phyloP scores from a whole-genome alignment of 2,888 invertebrate genomes.

The Parelbella ahira region DNA sequence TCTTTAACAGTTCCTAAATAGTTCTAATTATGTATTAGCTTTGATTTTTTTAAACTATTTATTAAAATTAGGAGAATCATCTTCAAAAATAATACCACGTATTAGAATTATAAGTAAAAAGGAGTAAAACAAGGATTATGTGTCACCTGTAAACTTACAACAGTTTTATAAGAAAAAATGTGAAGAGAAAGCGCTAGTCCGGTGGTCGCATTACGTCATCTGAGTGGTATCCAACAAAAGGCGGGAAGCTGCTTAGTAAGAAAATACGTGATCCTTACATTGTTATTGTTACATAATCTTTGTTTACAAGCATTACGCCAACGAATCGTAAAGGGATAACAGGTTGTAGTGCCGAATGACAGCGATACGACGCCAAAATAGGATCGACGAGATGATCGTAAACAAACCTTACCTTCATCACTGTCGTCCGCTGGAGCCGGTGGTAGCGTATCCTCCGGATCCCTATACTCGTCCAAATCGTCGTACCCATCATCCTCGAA shows the following conservation, averaged over 20 bases:
- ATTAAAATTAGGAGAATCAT: too few relatives aligned
- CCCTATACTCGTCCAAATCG: constrained; percentile 84
- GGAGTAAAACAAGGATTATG: too few relatives aligned
- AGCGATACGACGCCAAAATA: constrained; percentile 52
- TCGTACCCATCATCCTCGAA: constrained; percentile 87
- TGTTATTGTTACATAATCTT: constrained; percentile 50
- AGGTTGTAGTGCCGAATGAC: constrained; percentile 36
- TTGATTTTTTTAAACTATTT: too few relatives aligned
- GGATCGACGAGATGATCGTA: constrained; percentile 50
- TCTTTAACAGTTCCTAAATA: too few relatives aligned
- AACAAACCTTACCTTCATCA: constrained; percentile 79
- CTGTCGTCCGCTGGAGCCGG: constrained; percentile 81
- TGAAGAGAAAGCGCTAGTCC: constrained; percentile 57
- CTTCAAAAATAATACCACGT: too few relatives aligned
- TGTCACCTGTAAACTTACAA: too few relatives aligned
- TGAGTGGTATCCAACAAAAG: constrained; percentile 48
- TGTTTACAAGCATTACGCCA: constrained; percentile 45
- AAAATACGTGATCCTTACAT: constrained; percentile 41
- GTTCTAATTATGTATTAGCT: too few relatives aligned
- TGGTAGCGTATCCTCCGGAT: constrained; percentile 78
- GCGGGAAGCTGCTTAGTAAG: constrained; percentile 52
- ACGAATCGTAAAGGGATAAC: constrained; percentile 34
- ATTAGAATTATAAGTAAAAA: too few relatives aligned
- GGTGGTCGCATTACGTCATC: constrained; percentile 61
- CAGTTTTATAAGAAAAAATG: constrained; percentile 29